Conservation (phyloP, 2,888 invertebrate species). For the Chrysotoxum bicinctum region DNA sequence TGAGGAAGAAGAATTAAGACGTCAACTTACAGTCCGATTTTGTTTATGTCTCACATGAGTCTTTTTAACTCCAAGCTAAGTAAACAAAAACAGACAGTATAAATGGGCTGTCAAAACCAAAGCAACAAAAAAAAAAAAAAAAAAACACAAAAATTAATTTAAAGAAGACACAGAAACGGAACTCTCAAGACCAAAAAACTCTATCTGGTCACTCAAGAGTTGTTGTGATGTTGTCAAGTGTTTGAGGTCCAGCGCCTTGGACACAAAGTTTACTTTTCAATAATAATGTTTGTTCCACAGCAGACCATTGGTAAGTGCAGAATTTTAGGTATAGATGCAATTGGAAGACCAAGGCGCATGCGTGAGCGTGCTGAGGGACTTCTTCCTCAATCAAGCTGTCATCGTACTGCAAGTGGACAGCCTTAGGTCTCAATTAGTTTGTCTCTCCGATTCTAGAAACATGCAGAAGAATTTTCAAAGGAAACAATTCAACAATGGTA, state of each 20-base stretch:
- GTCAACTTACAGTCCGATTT: conserved; percentile 65
- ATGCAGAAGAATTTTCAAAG: conserved; percentile 26
- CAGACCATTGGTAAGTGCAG: background rate
- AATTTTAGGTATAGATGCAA: background rate
- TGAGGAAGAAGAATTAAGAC: conserved; percentile 60
- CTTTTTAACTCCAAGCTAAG: conserved; percentile 47
- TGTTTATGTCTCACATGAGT: conserved; percentile 62
- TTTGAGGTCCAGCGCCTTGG: conserved; percentile 51
- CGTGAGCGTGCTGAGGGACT: conserved; percentile 12
- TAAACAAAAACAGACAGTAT: conserved; percentile 64
- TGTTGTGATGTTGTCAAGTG: conserved; percentile 49
- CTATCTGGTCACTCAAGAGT: conserved; percentile 44
- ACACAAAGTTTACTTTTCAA: conserved; percentile 61
- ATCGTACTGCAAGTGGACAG: conserved; percentile 26
- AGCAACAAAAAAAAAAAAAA: background rate
- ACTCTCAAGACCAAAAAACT: conserved; percentile 34
- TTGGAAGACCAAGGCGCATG: background rate
- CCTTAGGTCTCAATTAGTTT: conserved; percentile 63
- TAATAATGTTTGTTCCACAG: conserved; percentile 46
- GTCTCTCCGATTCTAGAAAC: conserved; percentile 18
- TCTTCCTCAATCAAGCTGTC: conserved; percentile 48
- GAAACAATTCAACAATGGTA: conserved; percentile 16
- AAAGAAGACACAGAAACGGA: conserved; percentile 14
- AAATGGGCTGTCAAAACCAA: conserved; percentile 38
- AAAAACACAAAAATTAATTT: too few species aligned